phyloP scores from a whole-genome alignment of 2,113 vertebrate genomes.

The Naja naja region DNA sequence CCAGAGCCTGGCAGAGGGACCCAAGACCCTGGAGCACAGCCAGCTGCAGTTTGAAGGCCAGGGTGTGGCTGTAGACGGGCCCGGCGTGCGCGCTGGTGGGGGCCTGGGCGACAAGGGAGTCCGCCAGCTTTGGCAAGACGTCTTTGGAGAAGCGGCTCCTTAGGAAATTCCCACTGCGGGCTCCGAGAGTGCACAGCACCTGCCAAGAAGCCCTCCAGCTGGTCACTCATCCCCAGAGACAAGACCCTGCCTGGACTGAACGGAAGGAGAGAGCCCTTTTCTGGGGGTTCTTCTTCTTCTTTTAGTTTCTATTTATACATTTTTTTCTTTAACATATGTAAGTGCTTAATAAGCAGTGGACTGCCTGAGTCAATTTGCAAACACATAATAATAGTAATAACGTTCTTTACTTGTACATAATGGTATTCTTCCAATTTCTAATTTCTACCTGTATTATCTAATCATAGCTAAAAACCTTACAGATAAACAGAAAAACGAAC shows the following conservation, averaged over 20 bases:
- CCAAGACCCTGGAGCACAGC: slow-evolving; percentile 87
- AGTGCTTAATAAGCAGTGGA: too few relatives aligned
- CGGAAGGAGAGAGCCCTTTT: background rate
- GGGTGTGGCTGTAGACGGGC: slow-evolving; percentile 81
- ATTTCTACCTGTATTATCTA: too few relatives aligned
- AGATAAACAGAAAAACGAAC: too few relatives aligned
- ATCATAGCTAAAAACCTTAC: too few relatives aligned
- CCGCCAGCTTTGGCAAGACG: slow-evolving; percentile 81
- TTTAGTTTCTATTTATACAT: too few relatives aligned
- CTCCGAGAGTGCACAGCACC: slow-evolving; percentile 84
- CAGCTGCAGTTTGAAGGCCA: slow-evolving; percentile 91
- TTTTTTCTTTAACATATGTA: too few relatives aligned
- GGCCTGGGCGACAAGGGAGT: slow-evolving; percentile 80
- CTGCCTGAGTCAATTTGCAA: too few relatives aligned
- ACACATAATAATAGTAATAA: too few relatives aligned
- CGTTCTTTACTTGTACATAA: too few relatives aligned
- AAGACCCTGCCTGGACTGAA: background rate
- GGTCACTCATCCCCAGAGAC: background rate
- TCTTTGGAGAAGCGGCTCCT: slow-evolving; percentile 86
- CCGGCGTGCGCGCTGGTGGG: slow-evolving; percentile 81
- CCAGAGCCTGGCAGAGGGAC: slow-evolving; percentile 79
- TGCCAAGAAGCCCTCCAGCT: slow-evolving; percentile 51
- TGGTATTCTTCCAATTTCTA: too few relatives aligned
- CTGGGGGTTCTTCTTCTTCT: too few relatives aligned
- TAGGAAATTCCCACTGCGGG: slow-evolving; percentile 85